A percentile compares a stretch with the other conserved stretches of the same genome.
Conservation (phyloP, 2,113 vertebrate genomes). For the Mugil cephalus region DNA sequence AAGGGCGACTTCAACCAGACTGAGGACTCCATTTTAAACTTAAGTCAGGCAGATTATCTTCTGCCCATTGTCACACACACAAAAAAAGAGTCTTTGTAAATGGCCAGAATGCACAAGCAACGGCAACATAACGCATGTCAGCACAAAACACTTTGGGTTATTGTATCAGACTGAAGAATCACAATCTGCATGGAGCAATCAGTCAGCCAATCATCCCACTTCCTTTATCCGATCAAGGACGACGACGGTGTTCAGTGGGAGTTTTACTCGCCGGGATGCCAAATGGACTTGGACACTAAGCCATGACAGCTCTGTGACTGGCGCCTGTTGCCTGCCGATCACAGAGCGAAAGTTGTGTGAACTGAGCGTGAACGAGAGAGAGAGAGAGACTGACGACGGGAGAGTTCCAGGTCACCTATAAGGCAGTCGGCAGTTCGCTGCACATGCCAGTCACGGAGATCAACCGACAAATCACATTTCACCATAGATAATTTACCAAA, state of each 20-base stretch:
- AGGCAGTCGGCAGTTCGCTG: conserved; percentile 14
- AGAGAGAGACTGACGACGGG: conserved; percentile 21
- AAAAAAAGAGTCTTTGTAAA: conserved; percentile 35
- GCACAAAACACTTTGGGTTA: conserved; percentile 32
- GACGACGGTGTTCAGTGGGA: conserved; percentile 32
- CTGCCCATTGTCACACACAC: conserved; percentile 28
- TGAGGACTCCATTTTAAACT: conserved; percentile 32
- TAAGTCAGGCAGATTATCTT: conserved; percentile 39
- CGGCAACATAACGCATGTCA: conserved; percentile 61
- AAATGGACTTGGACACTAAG: conserved; percentile 68
- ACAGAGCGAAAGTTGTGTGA: conserved; percentile 47
- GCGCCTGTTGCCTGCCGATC: conserved; percentile 27
- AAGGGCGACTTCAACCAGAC: conserved; percentile 37
- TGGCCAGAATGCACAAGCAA: conserved; percentile 51
- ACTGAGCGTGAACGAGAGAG: conserved; percentile 8
- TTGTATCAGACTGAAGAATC: conserved; percentile 36
- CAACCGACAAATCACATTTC: conserved; percentile 20
- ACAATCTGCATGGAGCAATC: conserved; percentile 81
- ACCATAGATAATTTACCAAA: conserved; percentile 1
- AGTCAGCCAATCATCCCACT: conserved; percentile 54
- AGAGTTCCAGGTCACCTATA: conserved; percentile 59
- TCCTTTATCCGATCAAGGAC: conserved; percentile 57
- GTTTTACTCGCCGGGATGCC: conserved; percentile 40
- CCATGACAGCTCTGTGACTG: conserved; percentile 58
- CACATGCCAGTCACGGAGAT: not conserved